Evolutionary conservation across 2,888 invertebrate species (phyloP), one percentile per base, ranked within the genome.

Genomic region (Gasteruption jaculator): DNA sequence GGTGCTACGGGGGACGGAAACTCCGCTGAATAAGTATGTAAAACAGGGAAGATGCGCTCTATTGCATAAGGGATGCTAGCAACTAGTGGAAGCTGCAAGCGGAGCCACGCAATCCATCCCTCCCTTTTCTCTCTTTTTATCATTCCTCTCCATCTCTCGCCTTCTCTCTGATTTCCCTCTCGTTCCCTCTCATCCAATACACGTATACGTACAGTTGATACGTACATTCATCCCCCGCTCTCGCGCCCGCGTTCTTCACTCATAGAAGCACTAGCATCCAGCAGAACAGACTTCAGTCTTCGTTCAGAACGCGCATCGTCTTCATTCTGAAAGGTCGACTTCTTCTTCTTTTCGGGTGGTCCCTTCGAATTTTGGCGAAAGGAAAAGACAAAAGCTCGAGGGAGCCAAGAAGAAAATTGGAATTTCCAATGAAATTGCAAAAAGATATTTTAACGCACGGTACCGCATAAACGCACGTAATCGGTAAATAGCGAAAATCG

Each of bases 251-350:
- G 58, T 56, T 52, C 54, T 56, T 53, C 54, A 51, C 52, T 50
- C 56, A 53, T 50, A 46, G 53, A 56, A 60, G 58, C 56, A 43
- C 58, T 65, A 67, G 65, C 64, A 62, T 62, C 63, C 62, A 58
- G 56, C 59, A 59, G 56, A 52, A 56, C 56, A 55, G 53, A 60
- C 57, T 61, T 68, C 68, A 69, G 68, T 68, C 62, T 65, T 66
- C 59, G 65, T 61, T 63, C 57, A 67, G 65, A 67, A 63, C 66
- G 68, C 68, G 68, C 65, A 66, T 44, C 57, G 60, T 52, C 63
- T n/a, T n/a, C n/a, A n/a, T n/a, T n/a, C n/a, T n/a, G n/a, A n/a
- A n/a, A n/a, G n/a, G n/a, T n/a, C n/a, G n/a, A n/a, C n/a, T n/a
- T n/a, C n/a, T n/a, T n/a, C n/a, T n/a, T n/a, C n/a, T n/a, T n/a